Evolutionary conservation across 2,113 vertebrate genomes (phyloP), one percentile per base, ranked within the genome.

Genomic region (Vulpes vulpes): DNA sequence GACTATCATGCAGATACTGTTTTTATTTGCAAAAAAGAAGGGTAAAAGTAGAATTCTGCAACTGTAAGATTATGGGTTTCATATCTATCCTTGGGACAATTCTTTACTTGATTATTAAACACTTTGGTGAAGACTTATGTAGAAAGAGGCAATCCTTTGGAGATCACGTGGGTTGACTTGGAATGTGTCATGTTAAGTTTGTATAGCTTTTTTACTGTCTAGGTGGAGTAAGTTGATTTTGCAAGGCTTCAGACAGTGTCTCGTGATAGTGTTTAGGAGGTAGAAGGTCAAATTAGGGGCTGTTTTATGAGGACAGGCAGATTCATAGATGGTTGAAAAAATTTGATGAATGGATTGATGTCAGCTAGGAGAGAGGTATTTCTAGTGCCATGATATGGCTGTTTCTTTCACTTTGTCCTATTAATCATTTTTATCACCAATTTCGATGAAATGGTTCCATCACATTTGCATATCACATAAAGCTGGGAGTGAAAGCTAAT

Each of bases 341-440:
- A 67, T 20, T 38, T 57, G 11, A 76, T 95, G 65, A 85, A 43
- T 93, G 20, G 51, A 64, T 94, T 92, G 81, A 73, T 78, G 38
- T n/a, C 30, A 69, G 69, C 49, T 95, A 96, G 57, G 43, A 97
- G 60, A 98, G 53, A 64, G 25, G 23, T 73, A 67, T 91, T 88
- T 93, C 51, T 88, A 10, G 67, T 87, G 38, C 79, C 12, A 43
- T 69, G 64, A 65, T 35, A 49, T 59, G 49, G 53, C 51, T 53
- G 7, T 79, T 38, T 90, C 32, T 79, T 86, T 85, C 11, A 73
- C 15, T 92, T 20, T 83, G 7, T 86, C 38, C 32, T 92, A 10
- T 60, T 89, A 92, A 67, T 92, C 84, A 95, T 64, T 96, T 96
- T 94, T 90, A 83, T 92, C 23, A 91, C 38, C 79, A 11, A 51